Evolutionary conservation across 2,113 vertebrate genomes (phyloP).

Genomic region (Ondatra zibethicus): DNA sequence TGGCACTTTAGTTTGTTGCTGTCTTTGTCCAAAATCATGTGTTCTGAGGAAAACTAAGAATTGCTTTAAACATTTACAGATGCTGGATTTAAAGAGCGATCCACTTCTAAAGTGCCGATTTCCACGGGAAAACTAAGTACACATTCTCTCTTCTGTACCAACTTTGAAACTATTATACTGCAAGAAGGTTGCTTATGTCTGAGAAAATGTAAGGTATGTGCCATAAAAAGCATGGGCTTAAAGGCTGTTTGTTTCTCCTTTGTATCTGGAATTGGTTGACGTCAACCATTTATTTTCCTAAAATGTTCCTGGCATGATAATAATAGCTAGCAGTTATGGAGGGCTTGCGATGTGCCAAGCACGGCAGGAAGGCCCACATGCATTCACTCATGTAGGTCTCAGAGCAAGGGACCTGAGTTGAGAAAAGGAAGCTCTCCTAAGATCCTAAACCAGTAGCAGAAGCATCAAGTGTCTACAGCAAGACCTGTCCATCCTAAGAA

Average conservation of each 20-base stretch:
- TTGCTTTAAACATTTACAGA: slow-evolving; percentile 87
- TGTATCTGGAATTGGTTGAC: slow-evolving; percentile 63
- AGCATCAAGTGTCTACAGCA: not conserved
- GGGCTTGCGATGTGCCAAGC: not conserved
- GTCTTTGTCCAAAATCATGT: slow-evolving; percentile 82
- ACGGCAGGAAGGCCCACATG: not conserved
- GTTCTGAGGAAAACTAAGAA: slow-evolving; percentile 83
- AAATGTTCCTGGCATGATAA: slow-evolving; percentile 27
- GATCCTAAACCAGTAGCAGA: not conserved
- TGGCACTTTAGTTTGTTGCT: slow-evolving; percentile 77
- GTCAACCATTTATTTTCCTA: slow-evolving; percentile 8
- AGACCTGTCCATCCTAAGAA: not conserved
- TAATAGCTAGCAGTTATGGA: slow-evolving; percentile 38
- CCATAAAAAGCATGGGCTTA: slow-evolving; percentile 56
- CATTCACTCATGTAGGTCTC: not conserved
- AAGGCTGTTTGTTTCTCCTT: slow-evolving; percentile 53
- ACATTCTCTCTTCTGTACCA: slow-evolving; percentile 69
- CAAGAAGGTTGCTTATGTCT: slow-evolving; percentile 53
- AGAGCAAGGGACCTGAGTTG: not conserved
- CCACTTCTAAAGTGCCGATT: slow-evolving; percentile 79
- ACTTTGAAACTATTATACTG: slow-evolving; percentile 60
- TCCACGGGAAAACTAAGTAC: slow-evolving; percentile 80
- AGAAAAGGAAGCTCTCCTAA: slow-evolving; percentile 6
- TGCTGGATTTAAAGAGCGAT: slow-evolving; percentile 84
- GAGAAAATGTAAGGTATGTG: slow-evolving; percentile 68